Evolutionary conservation across 37 sponge, comb jelly and placozoan genomes (phyloP), one percentile per base, ranked within the genome.

Genomic region (Bolinopsis microptera): DNA sequence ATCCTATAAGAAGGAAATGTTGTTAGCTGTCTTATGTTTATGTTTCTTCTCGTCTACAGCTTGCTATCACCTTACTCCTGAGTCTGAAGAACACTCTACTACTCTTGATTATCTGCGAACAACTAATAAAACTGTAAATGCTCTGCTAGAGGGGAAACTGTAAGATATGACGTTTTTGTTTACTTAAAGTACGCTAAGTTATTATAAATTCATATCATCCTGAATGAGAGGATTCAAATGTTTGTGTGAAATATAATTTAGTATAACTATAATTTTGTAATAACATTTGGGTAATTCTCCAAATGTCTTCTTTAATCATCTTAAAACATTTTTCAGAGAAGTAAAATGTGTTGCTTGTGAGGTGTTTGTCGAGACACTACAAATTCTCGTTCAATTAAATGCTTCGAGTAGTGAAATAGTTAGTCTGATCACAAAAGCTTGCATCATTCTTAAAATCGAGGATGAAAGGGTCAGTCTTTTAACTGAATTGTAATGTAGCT

Each of bases 121-220:
- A 24, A 27, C 83, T 2, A 80, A 80, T 23, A 80, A 80, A 80
- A 80, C 83, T 80, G 35, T 80, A 35, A 38, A 80, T 80, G 83
- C 33, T 0, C 36, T 80, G 8, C 33, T 80, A 18, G 16, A 21
- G 18, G 83, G 83, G 8, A 35, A 80, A 35, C 16, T 80, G 38
- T 80, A 8, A 35, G 36, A 3, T 36, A 35, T 33, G n/a, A n/a
- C n/a, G n/a, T n/a, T n/a, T n/a, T n/a, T n/a, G n/a, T n/a, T n/a
- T n/a, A n/a, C n/a, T n/a, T n/a, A n/a, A n/a, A n/a, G n/a, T n/a
- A n/a, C n/a, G n/a, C n/a, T n/a, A n/a, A n/a, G n/a, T n/a, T n/a
- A n/a, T n/a, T n/a, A n/a, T n/a, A n/a, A n/a, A n/a, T n/a, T n/a
- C n/a, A n/a, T n/a, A n/a, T n/a, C n/a, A n/a, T n/a, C n/a, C n/a